Percentiles rank a stretch among this genome's conserved stretches.
phyloP scores from a whole-genome alignment of 1,140 invertebrate species.

The Lamellibrachia luymesi region DNA sequence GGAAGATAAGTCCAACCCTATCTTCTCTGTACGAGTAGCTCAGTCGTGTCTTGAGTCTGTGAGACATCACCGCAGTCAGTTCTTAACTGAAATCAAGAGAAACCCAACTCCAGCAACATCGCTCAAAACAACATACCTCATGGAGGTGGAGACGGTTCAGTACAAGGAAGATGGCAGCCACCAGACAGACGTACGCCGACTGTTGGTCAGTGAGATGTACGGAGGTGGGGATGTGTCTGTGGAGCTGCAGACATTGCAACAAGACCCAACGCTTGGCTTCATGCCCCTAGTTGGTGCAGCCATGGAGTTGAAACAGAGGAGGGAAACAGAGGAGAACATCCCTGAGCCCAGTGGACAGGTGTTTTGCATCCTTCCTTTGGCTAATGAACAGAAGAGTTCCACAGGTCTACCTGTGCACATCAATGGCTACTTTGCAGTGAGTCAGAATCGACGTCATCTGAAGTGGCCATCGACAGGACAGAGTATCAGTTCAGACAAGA shows the following conservation, averaged over 20 bases:
- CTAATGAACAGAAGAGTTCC: slow-evolving; percentile 7
- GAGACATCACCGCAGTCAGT: neutral
- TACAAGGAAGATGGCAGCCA: neutral
- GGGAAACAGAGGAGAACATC: neutral
- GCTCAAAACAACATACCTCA: neutral
- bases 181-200: neutral
- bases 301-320: neutral
- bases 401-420: slow-evolving; percentile 26
- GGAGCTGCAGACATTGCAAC: neutral
- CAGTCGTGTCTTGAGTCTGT: slow-evolving; percentile 18
- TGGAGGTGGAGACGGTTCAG: neutral
- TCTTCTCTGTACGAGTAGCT: slow-evolving; percentile 15
- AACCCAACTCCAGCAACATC: neutral
- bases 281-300: neutral
- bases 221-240: neutral
- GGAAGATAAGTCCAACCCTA: slow-evolving; percentile 14
- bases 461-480: slow-evolving; percentile 35
- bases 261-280: neutral
- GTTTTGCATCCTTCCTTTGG: slow-evolving; percentile 2
- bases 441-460: slow-evolving; percentile 35
- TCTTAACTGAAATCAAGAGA: neutral
- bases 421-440: slow-evolving; percentile 33
- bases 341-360: neutral
- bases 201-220: neutral
- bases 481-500: slow-evolving; percentile 22